Evolutionary conservation across 1,140 invertebrate genomes (phyloP).

Genomic region (Leptinotarsa lineolata): DNA sequence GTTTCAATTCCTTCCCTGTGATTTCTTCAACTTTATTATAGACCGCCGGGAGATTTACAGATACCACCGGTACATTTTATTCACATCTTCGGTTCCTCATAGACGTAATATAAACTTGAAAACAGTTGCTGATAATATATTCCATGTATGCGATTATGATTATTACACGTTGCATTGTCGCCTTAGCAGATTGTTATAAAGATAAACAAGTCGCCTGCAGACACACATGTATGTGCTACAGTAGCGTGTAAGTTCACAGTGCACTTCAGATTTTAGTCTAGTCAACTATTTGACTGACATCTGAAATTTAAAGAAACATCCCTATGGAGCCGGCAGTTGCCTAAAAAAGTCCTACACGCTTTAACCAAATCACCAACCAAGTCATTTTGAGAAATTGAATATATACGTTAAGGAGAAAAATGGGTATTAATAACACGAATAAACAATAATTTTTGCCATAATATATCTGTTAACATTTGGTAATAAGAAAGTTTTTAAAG

Average conservation of each 20-base stretch:
- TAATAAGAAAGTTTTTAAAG: no score
- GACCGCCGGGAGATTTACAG: neutral
- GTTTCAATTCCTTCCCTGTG: neutral
- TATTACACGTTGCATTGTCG: slow-evolving; percentile 39
- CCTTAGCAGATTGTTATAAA: slow-evolving; percentile 28
- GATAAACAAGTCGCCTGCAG: slow-evolving; percentile 27
- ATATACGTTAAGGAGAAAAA: no score
- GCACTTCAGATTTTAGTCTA: neutral
- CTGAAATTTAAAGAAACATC: no score
- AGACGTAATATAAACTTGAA: slow-evolving; percentile 6
- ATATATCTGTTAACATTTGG: no score
- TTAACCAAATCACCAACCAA: no score
- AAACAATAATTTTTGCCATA: no score
- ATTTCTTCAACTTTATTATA: neutral
- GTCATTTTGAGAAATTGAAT: no score
- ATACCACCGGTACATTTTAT: slow-evolving; percentile 10
- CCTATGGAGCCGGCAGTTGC: no score
- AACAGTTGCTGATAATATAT: slow-evolving; percentile 32
- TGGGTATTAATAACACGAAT: no score
- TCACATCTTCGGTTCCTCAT: slow-evolving; percentile 7
- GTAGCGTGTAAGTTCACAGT: slow-evolving; percentile 10
- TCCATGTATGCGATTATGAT: slow-evolving; percentile 38
- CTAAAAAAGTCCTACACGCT: no score
- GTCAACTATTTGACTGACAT: no score
- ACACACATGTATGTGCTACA: slow-evolving; percentile 23